A percentile compares a stretch with the other conserved stretches of the same genome.
Conservation (phyloP, 92 coral and sea anemone genomes). For the Porites divaricata region DNA sequence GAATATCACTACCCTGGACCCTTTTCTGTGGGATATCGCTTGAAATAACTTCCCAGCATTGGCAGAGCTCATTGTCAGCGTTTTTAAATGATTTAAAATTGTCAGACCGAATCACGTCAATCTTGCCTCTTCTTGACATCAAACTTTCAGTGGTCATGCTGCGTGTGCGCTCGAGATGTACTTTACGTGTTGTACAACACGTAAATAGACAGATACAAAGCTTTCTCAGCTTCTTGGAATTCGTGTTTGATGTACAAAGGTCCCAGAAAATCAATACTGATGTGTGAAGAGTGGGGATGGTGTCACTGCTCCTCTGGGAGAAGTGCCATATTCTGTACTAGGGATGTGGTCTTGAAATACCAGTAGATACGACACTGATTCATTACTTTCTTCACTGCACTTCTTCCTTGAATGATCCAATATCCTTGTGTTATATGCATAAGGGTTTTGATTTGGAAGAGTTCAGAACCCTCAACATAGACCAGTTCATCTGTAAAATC, state of each 20-base stretch:
- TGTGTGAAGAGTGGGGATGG: neutral
- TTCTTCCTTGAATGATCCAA: neutral
- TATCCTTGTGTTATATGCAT: too few species aligned
- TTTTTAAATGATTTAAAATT: neutral
- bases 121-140: neutral
- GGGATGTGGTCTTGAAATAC: neutral
- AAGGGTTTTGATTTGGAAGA: too few species aligned
- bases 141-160: neutral
- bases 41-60: neutral
- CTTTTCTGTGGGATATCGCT: too few species aligned
- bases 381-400: neutral
- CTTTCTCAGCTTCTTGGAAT: neutral
- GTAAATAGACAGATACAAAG: neutral
- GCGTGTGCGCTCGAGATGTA: neutral
- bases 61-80: neutral
- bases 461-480: too few species aligned
- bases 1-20: too few species aligned
- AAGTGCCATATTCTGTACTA: neutral
- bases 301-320: neutral
- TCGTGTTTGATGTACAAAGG: neutral
- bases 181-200: neutral
- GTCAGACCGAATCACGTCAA: neutral
- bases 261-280: neutral
- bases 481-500: too few species aligned
- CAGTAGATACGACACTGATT: neutral